A percentile compares a stretch with the other conserved stretches of the same genome.
phyloP scores from a whole-genome alignment of 2,113 vertebrate species.

The Phrynosoma blainvillii region DNA sequence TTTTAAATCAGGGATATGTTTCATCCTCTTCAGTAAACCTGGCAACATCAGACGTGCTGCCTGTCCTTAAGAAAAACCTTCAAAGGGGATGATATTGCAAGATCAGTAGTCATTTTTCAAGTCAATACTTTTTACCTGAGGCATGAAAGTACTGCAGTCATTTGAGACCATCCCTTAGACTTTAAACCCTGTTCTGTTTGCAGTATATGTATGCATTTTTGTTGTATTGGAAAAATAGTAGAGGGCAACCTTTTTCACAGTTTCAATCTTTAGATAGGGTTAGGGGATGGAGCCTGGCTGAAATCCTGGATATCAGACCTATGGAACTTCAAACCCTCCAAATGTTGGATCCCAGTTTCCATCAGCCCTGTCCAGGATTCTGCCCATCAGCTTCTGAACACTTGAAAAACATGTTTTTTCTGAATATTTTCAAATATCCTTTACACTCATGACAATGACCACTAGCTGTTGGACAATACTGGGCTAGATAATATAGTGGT shows the following conservation, averaged over 20 bases:
- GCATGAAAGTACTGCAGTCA: neutral
- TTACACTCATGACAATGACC: no score
- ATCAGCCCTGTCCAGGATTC: no score
- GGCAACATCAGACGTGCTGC: neutral
- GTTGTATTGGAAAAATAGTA: neutral
- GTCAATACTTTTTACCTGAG: neutral
- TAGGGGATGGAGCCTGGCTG: neutral
- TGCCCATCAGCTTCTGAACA: no score
- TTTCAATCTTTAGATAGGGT: neutral
- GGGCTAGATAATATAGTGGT: no score
- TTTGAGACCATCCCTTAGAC: conserved; percentile 2
- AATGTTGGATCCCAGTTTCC: no score
- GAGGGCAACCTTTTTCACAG: neutral
- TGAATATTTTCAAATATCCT: no score
- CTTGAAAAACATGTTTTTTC: no score
- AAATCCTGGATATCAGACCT: neutral
- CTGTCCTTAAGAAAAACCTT: conserved; percentile 11
- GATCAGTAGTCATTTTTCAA: conserved; percentile 5
- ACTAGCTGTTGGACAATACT: no score
- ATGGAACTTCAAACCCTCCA: neutral
- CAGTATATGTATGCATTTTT: neutral
- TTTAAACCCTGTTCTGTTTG: neutral
- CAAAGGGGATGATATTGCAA: conserved; percentile 1
- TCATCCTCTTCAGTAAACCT: conserved; percentile 20
- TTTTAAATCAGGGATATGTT: conserved; percentile 33